Evolutionary conservation across 2,113 vertebrate genomes (phyloP).

Genomic region (Lonchura striata): DNA sequence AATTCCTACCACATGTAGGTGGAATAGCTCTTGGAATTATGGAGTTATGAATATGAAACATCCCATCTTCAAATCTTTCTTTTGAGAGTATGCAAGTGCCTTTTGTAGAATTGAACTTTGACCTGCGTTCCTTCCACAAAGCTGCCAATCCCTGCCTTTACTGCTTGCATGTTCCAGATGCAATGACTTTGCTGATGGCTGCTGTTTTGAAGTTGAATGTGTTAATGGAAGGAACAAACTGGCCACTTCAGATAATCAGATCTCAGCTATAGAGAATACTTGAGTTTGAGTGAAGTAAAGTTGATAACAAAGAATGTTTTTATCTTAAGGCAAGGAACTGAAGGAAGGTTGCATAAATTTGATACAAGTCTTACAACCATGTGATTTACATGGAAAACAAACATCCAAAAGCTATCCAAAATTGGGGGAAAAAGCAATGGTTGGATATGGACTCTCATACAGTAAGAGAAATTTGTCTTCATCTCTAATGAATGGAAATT

Average conservation of each 20-base stretch:
- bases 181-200: constrained; percentile 31
- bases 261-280: neutral
- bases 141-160: neutral
- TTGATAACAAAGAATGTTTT: constrained; percentile 32
- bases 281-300: constrained; percentile 8
- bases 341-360: constrained; percentile 38
- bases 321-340: constrained; percentile 47
- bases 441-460: constrained; percentile 46
- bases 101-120: neutral
- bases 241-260: neutral
- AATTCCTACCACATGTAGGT: neutral
- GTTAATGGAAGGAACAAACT: neutral
- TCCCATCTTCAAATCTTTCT: neutral
- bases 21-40: neutral
- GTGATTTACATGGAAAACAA: constrained; percentile 34
- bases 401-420: constrained; percentile 35
- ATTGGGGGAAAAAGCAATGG: constrained; percentile 15
- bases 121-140: neutral
- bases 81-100: neutral
- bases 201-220: neutral
- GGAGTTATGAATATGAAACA: neutral
- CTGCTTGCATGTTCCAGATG: constrained; percentile 18
- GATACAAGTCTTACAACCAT: constrained; percentile 13
- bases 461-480: constrained; percentile 48
- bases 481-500: constrained; percentile 3